Evolutionary conservation across 2,113 vertebrate species (phyloP).

Genomic region (Noturus placidus): DNA sequence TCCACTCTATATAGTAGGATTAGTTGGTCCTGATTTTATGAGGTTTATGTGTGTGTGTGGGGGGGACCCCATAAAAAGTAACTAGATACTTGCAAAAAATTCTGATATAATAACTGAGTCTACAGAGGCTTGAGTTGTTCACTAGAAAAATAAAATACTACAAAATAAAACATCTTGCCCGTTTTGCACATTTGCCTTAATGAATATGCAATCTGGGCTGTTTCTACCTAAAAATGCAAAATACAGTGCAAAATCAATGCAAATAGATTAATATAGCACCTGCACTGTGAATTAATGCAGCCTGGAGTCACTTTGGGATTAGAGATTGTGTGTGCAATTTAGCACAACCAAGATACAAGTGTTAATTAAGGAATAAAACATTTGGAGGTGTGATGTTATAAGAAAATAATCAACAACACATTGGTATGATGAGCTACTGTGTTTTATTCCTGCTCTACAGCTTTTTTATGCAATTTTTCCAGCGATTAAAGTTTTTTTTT

Average conservation of each 20-base stretch:
- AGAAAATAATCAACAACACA: neutral
- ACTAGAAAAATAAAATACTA: too few species aligned
- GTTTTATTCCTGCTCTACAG: neutral
- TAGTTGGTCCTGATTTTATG: neutral
- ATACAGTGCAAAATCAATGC: neutral
- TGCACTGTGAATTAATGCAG: slow-evolving; percentile 1
- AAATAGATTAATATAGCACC: neutral
- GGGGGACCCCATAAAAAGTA: neutral
- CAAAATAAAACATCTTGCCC: slow-evolving; percentile 3
- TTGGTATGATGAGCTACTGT: neutral
- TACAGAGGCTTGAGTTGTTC: too few species aligned
- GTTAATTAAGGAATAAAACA: neutral
- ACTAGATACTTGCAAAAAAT: neutral
- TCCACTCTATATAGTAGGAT: neutral
- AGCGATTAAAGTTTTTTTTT: neutral
- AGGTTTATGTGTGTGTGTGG: neutral
- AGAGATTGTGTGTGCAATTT: neutral
- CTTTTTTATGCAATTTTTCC: neutral
- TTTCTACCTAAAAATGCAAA: neutral
- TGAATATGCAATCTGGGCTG: neutral
- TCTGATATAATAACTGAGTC: neutral
- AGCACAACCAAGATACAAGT: neutral
- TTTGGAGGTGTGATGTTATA: neutral
- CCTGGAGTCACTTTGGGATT: neutral
- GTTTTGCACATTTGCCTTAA: neutral